Evolutionary conservation across 2,113 vertebrate genomes (phyloP).

Genomic region (Stercorarius parasiticus): DNA sequence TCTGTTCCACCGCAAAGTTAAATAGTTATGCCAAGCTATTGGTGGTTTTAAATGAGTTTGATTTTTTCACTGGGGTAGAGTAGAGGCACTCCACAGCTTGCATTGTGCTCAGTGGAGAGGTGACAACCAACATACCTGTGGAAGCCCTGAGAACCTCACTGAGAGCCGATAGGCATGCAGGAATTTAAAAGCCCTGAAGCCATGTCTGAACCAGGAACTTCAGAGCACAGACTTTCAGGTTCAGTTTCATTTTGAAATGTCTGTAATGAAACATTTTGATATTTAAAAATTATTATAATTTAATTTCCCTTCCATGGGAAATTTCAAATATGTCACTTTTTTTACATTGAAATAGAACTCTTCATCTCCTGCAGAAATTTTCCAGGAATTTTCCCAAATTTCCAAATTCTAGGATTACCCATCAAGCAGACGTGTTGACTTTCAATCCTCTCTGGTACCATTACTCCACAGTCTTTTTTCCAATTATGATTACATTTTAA

Average conservation of each 20-base stretch:
- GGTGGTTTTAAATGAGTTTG: not conserved
- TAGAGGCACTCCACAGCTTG: not conserved
- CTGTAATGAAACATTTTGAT: slow-evolving; percentile 63
- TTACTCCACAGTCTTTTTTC: slow-evolving; percentile 13
- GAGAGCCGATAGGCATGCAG: slow-evolving; percentile 53
- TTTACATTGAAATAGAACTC: not conserved
- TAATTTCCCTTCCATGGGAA: slow-evolving; percentile 59
- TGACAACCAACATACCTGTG: slow-evolving; percentile 27
- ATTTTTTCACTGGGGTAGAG: not conserved
- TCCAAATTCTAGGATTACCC: not conserved
- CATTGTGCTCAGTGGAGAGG: not conserved
- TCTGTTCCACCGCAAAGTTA: not conserved
- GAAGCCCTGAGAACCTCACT: slow-evolving; percentile 59
- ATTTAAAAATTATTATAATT: slow-evolving; percentile 65
- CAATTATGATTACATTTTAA: slow-evolving; percentile 59
- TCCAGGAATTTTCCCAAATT: slow-evolving; percentile 26
- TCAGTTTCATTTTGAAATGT: slow-evolving; percentile 62
- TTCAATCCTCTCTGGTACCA: slow-evolving; percentile 2
- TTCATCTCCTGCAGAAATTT: not conserved
- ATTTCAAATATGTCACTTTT: slow-evolving; percentile 43
- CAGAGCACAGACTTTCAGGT: slow-evolving; percentile 68
- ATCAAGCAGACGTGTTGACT: not conserved
- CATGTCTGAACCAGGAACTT: slow-evolving; percentile 62
- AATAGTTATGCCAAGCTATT: not conserved
- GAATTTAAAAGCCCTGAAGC: slow-evolving; percentile 58